Evolutionary conservation across 2,888 invertebrate species (phyloP).

Genomic region (Strigamia maritima): DNA sequence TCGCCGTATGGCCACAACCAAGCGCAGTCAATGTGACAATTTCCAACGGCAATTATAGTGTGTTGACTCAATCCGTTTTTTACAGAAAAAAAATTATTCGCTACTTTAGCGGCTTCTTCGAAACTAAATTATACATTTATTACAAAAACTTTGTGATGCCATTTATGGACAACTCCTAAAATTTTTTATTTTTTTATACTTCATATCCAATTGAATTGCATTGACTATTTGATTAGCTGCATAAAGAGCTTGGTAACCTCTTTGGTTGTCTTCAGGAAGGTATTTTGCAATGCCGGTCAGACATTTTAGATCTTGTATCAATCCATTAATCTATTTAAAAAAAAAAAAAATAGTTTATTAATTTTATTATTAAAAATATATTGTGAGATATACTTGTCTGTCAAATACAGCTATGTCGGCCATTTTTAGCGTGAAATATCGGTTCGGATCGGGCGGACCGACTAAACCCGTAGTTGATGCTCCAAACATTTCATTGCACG

Average conservation of each 20-base stretch:
- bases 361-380: background rate
- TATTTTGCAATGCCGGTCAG: conserved; percentile 54
- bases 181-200: background rate
- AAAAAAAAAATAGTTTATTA: conserved; percentile 17
- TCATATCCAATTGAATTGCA: conserved; percentile 38
- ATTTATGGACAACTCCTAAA: background rate
- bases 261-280: conserved; percentile 50
- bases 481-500: conserved; percentile 56
- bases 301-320: conserved; percentile 53
- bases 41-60: conserved; percentile 54
- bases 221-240: conserved; percentile 56
- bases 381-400: conserved; percentile 45
- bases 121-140: background rate
- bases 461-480: conserved; percentile 53
- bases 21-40: conserved; percentile 58
- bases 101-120: conserved; percentile 49
- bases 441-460: conserved; percentile 52
- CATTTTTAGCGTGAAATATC: conserved; percentile 49
- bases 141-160: background rate
- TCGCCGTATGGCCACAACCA: conserved; percentile 59
- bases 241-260: conserved; percentile 55
- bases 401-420: conserved; percentile 54
- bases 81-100: conserved; percentile 52
- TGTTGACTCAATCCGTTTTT: conserved; percentile 54
- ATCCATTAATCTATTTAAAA: conserved; percentile 48